Percentiles rank a stretch among this genome's conserved stretches.
Conservation (phyloP, 2,113 vertebrate genomes). For the Hypomesus transpacificus region DNA sequence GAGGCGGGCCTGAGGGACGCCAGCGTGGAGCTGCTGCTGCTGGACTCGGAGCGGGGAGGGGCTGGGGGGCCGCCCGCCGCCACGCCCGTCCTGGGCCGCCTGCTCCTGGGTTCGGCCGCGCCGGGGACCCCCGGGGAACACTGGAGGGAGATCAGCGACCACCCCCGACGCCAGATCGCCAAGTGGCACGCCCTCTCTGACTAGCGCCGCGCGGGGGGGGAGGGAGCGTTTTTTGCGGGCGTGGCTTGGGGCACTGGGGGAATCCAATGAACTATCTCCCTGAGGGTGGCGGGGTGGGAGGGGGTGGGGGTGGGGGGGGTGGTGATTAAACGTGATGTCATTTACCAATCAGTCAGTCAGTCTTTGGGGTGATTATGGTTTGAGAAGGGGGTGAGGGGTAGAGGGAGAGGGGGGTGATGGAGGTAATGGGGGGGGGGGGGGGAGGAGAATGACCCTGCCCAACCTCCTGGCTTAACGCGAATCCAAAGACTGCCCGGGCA, state of each 20-base stretch:
- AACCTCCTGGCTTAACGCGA: constrained; percentile 44
- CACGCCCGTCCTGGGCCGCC: constrained; percentile 82
- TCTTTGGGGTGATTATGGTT: constrained; percentile 42
- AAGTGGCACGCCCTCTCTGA: constrained; percentile 94
- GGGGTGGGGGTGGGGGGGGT: constrained; percentile 17
- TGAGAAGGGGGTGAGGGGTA: constrained; percentile 24
- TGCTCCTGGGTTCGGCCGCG: constrained; percentile 81
- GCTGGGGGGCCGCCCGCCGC: constrained; percentile 49
- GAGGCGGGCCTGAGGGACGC: constrained; percentile 87
- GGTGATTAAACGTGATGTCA: constrained; percentile 56
- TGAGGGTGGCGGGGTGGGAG: constrained; percentile 13
- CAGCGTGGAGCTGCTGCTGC: constrained; percentile 94
- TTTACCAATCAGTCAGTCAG: constrained; percentile 40
- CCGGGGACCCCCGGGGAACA: constrained; percentile 90
- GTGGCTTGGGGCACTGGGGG: not conserved
- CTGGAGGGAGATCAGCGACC: constrained; percentile 98
- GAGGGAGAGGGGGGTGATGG: constrained; percentile 11
- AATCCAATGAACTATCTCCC: constrained; percentile 16
- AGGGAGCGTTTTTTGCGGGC: not conserved
- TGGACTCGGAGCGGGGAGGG: constrained; percentile 89
- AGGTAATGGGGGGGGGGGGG: not conserved
- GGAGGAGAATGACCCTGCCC: constrained; percentile 29
- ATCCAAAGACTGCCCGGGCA: constrained; percentile 68
- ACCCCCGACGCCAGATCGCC: constrained; percentile 94
- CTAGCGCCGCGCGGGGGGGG: constrained; percentile 47